These are phyloP conservation scores for Torymus aiolomorphi DNA, from an alignment of 2,888 invertebrate species.

Conservation along the genomic window DNA sequence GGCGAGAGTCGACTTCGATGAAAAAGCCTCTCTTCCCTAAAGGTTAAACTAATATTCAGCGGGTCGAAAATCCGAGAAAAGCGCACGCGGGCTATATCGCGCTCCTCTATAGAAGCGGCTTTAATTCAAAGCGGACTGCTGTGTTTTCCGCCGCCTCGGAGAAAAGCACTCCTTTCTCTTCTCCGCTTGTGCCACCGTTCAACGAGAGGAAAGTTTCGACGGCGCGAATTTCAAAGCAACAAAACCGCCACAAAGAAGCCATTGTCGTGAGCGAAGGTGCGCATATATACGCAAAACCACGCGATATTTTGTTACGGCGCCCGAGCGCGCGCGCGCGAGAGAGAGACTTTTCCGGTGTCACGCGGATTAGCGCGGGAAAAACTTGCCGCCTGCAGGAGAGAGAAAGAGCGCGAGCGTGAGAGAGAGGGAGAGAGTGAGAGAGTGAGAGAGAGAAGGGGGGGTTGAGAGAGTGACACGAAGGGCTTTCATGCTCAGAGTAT, in stretches of 20 bases:
- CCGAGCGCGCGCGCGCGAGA: slow-evolving; percentile 13
- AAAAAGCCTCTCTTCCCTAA: neutral
- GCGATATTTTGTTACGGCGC: slow-evolving; percentile 49
- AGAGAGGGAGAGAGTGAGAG: no score
- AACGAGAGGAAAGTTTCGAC: slow-evolving; percentile 45
- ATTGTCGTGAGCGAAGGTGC: slow-evolving; percentile 43
- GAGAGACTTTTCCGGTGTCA: neutral
- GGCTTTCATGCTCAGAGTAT: slow-evolving; percentile 9
- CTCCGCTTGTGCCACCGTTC: slow-evolving; percentile 12
- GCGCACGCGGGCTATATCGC: neutral
- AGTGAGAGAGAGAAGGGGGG: no score
- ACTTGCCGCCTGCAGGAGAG: slow-evolving; percentile 31
- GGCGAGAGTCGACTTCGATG: neutral
- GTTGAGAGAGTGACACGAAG: neutral
- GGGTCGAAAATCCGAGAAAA: slow-evolving; percentile 6
- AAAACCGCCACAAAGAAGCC: slow-evolving; percentile 49
- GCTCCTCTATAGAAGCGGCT: slow-evolving; percentile 5
- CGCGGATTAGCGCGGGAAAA: slow-evolving; percentile 32
- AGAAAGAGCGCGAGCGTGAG: no score
- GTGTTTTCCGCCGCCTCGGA: slow-evolving; percentile 31
- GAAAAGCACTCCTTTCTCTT: slow-evolving; percentile 26
- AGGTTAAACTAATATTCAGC: slow-evolving; percentile 23
- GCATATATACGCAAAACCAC: slow-evolving; percentile 9
- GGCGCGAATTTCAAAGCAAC: slow-evolving; percentile 35
- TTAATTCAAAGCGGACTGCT: slow-evolving; percentile 46